These are phyloP conservation scores for Rhagonycha fulva DNA, from an alignment of 2,888 invertebrate species.

Conservation along the genomic window DNA sequence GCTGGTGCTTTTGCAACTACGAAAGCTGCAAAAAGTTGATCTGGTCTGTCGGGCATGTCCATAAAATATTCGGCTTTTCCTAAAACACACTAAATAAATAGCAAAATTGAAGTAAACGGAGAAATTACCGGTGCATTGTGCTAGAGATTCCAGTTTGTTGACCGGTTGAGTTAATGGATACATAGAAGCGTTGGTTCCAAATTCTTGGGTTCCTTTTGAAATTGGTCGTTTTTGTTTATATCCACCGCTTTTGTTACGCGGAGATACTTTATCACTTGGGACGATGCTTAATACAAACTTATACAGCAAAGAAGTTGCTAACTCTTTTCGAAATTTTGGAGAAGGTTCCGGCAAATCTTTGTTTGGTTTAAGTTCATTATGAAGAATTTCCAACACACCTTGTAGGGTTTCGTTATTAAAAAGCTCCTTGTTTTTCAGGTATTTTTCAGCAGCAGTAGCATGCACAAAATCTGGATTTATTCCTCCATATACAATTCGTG, in stretches of 20 bases:
- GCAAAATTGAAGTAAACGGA: fast-evolving
- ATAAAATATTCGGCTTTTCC: conserved; percentile 71
- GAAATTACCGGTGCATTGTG: conserved; percentile 43
- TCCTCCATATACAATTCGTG: conserved; percentile 63
- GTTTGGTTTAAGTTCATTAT: conserved; percentile 66
- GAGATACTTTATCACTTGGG: conserved; percentile 56
- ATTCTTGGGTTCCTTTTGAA: conserved; percentile 71
- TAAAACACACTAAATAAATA: conserved; percentile 6
- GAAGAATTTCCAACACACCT: conserved; percentile 55
- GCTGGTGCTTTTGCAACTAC: conserved; percentile 56
- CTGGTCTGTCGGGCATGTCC: conserved; percentile 60
- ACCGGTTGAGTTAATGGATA: conserved; percentile 79
- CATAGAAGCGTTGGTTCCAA: conserved; percentile 67
- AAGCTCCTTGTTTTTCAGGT: conserved; percentile 50
- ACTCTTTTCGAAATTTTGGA: conserved; percentile 66
- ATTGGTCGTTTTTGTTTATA: conserved; percentile 62
- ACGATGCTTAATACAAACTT: conserved; percentile 68
- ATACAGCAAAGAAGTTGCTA: conserved; percentile 76
- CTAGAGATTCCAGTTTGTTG: conserved; percentile 72
- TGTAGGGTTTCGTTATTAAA: conserved; percentile 52
- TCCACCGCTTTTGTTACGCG: conserved; percentile 62
- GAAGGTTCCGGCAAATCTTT: conserved; percentile 67
- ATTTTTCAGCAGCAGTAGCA: conserved; percentile 57
- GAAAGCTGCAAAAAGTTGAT: conserved; percentile 69
- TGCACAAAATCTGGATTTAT: conserved; percentile 60